These are phyloP conservation scores for Telmatochromis sp. DNA, from an alignment of 2,113 vertebrate species.

Conservation along the genomic window DNA sequence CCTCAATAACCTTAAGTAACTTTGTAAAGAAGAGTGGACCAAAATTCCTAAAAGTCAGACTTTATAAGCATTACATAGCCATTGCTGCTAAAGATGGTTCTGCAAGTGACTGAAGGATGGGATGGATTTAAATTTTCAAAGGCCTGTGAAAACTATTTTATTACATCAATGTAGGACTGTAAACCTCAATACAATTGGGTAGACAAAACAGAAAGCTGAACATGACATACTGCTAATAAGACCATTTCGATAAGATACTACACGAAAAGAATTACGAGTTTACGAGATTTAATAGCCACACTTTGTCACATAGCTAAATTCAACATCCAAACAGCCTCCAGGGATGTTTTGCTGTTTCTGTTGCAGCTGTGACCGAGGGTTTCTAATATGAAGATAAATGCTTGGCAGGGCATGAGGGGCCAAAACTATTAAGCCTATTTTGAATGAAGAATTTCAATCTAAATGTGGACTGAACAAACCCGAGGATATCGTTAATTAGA, in stretches of 20 bases:
- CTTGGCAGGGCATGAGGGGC: not conserved
- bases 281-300: not conserved
- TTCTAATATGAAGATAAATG: not conserved
- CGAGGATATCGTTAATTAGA: not conserved
- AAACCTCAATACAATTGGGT: not conserved
- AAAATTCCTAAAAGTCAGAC: not conserved
- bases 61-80: not conserved
- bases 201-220: not conserved
- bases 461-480: not conserved
- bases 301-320: not conserved
- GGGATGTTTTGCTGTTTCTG: not conserved
- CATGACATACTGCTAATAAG: not conserved
- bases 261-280: not conserved
- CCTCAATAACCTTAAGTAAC: not conserved
- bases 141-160: not conserved
- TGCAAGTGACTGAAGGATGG: not conserved
- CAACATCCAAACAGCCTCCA: not conserved
- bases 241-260: not conserved
- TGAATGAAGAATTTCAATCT: not conserved
- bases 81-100: not conserved
- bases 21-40: not conserved
- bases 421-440: not conserved
- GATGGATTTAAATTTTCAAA: not conserved
- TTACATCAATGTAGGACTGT: not conserved
- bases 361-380: not conserved